phyloP scores from a whole-genome alignment of 1,140 invertebrate genomes.

The Uloborus diversus region DNA sequence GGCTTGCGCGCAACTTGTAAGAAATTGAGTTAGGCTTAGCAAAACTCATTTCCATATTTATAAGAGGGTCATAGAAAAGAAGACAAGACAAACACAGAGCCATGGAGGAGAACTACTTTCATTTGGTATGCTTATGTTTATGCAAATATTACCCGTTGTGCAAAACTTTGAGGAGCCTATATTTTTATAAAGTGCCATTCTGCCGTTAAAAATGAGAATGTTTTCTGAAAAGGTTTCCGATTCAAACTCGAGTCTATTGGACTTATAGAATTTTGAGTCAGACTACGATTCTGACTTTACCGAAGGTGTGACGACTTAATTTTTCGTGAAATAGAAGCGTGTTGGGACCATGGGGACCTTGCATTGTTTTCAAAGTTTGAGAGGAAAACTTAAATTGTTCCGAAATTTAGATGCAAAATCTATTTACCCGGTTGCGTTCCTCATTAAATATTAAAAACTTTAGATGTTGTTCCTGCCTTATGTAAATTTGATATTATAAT shows the following conservation, averaged over 20 bases:
- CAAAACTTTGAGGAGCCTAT: conserved; percentile 23
- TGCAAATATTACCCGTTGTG: conserved; percentile 16
- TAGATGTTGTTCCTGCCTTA: too few species aligned
- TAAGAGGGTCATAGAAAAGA: conserved; percentile 23
- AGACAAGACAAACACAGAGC: conserved; percentile 30
- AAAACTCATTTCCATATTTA: conserved; percentile 48
- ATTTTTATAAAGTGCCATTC: conserved; percentile 30
- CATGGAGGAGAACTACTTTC: conserved; percentile 13
- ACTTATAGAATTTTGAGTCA: not conserved
- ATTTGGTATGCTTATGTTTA: conserved; percentile 39
- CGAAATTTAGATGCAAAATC: too few species aligned
- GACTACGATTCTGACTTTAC: too few species aligned
- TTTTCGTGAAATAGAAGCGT: too few species aligned
- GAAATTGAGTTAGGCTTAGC: conserved; percentile 47
- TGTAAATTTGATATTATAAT: too few species aligned
- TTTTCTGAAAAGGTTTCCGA: not conserved
- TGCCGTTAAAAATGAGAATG: not conserved
- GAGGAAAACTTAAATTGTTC: too few species aligned
- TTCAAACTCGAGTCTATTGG: not conserved
- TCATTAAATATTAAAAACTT: too few species aligned
- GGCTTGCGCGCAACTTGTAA: conserved; percentile 25
- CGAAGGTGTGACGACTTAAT: too few species aligned
- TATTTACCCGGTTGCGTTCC: too few species aligned
- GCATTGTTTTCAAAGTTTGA: too few species aligned
- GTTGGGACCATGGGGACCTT: too few species aligned